A percentile compares a stretch with the other conserved stretches of the same genome.
Conservation (phyloP, 2,888 invertebrate genomes). For the Molanna angustata region DNA sequence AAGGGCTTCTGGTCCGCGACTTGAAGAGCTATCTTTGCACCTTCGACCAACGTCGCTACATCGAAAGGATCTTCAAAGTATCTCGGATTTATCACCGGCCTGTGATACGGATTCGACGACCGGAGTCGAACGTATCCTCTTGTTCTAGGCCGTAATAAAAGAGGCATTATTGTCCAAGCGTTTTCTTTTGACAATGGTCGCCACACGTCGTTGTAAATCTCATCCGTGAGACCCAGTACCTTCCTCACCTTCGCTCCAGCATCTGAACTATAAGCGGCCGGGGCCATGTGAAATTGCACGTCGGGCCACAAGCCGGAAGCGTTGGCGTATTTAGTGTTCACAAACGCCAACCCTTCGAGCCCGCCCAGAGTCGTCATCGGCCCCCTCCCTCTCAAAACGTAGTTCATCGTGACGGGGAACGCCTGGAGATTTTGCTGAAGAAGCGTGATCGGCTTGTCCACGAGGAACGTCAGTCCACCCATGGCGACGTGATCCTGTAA, state of each 20-base stretch:
- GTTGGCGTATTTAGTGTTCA: conserved; percentile 82
- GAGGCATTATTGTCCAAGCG: conserved; percentile 82
- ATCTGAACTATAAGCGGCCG: conserved; percentile 82
- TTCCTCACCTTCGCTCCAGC: conserved; percentile 71
- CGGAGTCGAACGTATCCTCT: conserved; percentile 73
- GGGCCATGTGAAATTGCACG: conserved; percentile 90
- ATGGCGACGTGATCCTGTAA: conserved; percentile 87
- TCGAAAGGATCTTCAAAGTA: conserved; percentile 83
- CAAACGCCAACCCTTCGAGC: conserved; percentile 83
- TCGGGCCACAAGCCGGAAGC: conserved; percentile 78
- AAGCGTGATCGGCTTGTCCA: conserved; percentile 81
- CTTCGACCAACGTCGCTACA: conserved; percentile 79
- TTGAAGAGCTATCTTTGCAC: conserved; percentile 70
- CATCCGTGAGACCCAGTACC: conserved; percentile 77
- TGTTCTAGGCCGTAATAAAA: conserved; percentile 76
- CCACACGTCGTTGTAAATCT: conserved; percentile 75
- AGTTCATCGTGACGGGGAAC: conserved; percentile 75
- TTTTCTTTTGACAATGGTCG: conserved; percentile 76
- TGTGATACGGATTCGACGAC: conserved; percentile 80
- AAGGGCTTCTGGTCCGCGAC: conserved; percentile 76
- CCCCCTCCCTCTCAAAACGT: conserved; percentile 73
- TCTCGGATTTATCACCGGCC: conserved; percentile 88
- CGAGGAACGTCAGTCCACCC: conserved; percentile 75
- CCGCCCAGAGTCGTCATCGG: conserved; percentile 88
- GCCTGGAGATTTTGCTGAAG: conserved; percentile 77